Conservation (phyloP, 2,888 invertebrate species). For the Aporophyla lueneburgensis region DNA sequence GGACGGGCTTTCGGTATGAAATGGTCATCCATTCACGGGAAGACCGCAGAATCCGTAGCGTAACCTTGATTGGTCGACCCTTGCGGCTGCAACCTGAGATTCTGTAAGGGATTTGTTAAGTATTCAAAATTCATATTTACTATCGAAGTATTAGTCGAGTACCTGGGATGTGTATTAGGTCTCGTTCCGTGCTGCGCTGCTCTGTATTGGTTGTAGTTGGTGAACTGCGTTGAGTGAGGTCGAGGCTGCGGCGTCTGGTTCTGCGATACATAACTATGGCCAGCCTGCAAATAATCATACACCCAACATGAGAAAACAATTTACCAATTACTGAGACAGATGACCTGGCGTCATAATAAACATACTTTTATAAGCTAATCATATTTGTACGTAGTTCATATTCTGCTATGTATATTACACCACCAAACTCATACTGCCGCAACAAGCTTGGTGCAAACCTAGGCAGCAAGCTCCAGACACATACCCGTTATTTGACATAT, state of each 20-base stretch:
- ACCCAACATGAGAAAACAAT: neutral
- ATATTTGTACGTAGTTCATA: neutral
- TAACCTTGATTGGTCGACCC: neutral
- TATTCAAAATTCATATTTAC: neutral
- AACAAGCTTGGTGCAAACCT: neutral
- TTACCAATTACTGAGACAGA: neutral
- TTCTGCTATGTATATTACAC: neutral
- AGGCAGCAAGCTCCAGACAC: neutral
- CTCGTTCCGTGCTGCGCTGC: slow-evolving; percentile 82
- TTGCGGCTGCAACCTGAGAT: neutral
- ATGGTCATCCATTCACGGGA: neutral
- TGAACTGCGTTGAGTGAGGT: slow-evolving; percentile 75
- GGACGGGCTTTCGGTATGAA: neutral
- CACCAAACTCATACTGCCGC: neutral
- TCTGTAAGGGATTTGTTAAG: neutral
- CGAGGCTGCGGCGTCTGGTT: slow-evolving; percentile 81
- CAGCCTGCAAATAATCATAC: slow-evolving; percentile 78
- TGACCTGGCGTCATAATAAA: neutral
- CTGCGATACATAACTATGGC: slow-evolving; percentile 84
- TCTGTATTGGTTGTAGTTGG: slow-evolving; percentile 81
- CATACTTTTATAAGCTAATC: neutral
- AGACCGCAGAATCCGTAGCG: neutral
- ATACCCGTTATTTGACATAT: neutral
- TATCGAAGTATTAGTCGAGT: slow-evolving; percentile 21
- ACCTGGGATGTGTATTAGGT: slow-evolving; percentile 86